Evolutionary conservation across 2,888 invertebrate species (phyloP), one percentile per base, ranked within the genome.

Genomic region (Leucania comma): DNA sequence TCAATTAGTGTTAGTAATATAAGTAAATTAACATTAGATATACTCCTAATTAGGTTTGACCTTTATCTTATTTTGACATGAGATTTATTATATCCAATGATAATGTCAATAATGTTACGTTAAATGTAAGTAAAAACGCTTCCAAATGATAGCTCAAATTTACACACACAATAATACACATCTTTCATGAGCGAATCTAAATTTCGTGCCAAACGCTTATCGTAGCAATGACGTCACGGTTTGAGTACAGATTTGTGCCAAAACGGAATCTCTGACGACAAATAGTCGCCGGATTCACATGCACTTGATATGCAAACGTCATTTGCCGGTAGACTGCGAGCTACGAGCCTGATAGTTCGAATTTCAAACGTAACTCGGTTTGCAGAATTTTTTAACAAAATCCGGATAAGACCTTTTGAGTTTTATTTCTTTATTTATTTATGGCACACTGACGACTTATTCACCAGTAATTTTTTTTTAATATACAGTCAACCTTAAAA

Each of bases 221-320:
- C 78, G 42, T n/a, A 24, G 62, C 59, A 6, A 26, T 63, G 81
- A 71, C 77, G 63, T 76, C 58, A 59, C 46, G 6, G 9, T 20
- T n/a, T 20, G 4, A 8, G 12, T 50, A 57, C 46, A 72, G 57
- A 77, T 68, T 58, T 68, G 64, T 70, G 82, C 83, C 85, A 80
- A 72, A 81, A 67, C 83, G 77, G 83, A 82, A 69, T 75, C 60
- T 38, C 56, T 38, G 35, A 62, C 71, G 70, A 61, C 77, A 74
- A 82, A 82, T 69, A 60, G 62, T 66, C 64, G 29, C 51, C 74
- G 71, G 61, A 72, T 62, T 63, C 75, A 53, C 38, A n/a, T 80
- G 53, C 68, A 56, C 54, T 72, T 62, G 80, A 84, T 82, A 80
- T 74, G 82, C 64, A 72, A 71, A 80, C 68, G 68, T 67, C 77